A percentile compares a stretch with the other conserved stretches of the same genome.
Conservation (phyloP, 2,888 invertebrate species). For the Thymelicus sylvestris region DNA sequence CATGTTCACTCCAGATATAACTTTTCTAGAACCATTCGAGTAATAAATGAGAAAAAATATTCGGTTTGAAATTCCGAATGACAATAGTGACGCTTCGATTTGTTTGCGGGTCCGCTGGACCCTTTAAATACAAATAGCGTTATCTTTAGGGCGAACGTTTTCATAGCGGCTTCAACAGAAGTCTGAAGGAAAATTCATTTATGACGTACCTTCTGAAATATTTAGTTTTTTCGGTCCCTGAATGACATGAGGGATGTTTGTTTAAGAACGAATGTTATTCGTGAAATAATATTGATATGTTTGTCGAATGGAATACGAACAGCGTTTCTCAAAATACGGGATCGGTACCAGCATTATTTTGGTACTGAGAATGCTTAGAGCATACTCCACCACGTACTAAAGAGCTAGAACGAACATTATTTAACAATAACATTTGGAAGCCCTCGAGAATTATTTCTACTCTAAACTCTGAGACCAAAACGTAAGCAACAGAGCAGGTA, state of each 20-base stretch:
- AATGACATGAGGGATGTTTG: conserved; percentile 7
- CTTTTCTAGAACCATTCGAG: not conserved
- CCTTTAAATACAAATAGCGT: conserved; percentile 41
- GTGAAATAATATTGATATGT: conserved; percentile 14
- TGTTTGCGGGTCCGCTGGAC: conserved; percentile 34
- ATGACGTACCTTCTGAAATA: conserved; percentile 28
- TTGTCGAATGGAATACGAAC: not conserved
- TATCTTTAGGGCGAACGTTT: conserved; percentile 36
- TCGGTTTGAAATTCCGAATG: conserved; percentile 1
- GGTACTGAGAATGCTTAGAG: no score
- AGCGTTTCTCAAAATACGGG: no score
- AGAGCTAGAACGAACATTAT: no score
- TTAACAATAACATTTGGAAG: no score
- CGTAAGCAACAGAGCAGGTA: not conserved
- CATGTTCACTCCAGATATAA: no score
- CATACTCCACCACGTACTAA: no score
- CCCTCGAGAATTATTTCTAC: no score
- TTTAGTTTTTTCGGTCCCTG: conserved; percentile 21
- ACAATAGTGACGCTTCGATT: conserved; percentile 5
- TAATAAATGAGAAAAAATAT: conserved; percentile 26
- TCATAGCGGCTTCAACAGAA: conserved; percentile 30
- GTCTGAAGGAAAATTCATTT: conserved; percentile 35
- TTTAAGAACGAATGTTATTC: conserved; percentile 5
- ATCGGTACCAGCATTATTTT: no score
- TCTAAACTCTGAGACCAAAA: no score